Evolutionary conservation across 2,113 vertebrate species (phyloP).

Genomic region (Polypterus bichir): DNA sequence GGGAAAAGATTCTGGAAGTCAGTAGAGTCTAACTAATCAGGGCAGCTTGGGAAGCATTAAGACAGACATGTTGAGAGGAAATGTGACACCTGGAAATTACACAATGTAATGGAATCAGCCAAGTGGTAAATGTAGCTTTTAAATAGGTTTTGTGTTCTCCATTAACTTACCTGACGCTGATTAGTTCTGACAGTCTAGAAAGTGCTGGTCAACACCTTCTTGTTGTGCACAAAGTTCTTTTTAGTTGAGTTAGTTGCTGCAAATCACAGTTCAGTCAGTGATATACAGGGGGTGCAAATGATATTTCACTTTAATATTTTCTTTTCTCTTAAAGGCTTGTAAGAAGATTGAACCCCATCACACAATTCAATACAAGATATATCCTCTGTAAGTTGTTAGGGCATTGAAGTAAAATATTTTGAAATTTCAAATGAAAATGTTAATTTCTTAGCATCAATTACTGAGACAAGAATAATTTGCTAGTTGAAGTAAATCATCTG

Average conservation of each 20-base stretch:
- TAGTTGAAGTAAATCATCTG: no score
- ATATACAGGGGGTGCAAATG: no score
- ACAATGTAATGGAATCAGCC: constrained; percentile 87
- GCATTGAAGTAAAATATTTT: no score
- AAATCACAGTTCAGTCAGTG: constrained; percentile 25
- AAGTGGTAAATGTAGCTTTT: constrained; percentile 96
- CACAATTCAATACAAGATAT: no score
- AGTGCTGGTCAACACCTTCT: constrained; percentile 53
- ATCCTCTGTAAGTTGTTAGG: no score
- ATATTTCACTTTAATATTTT: no score
- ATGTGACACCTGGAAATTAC: constrained; percentile 93
- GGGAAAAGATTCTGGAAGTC: constrained; percentile 44
- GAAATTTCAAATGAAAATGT: no score
- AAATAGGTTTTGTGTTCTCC: constrained; percentile 90
- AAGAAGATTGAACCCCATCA: no score
- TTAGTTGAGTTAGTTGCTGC: constrained; percentile 21
- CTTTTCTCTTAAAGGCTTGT: no score
- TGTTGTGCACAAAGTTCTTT: constrained; percentile 29
- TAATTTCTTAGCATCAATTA: no score
- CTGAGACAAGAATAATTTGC: no score
- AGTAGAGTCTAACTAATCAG: constrained; percentile 50
- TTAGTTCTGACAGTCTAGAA: constrained; percentile 65
- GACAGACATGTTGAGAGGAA: constrained; percentile 63
- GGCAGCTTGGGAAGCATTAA: constrained; percentile 55
- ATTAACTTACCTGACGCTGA: constrained; percentile 79